phyloP scores from a whole-genome alignment of 2,797 vertebrate species.

The Momotus momota region DNA sequence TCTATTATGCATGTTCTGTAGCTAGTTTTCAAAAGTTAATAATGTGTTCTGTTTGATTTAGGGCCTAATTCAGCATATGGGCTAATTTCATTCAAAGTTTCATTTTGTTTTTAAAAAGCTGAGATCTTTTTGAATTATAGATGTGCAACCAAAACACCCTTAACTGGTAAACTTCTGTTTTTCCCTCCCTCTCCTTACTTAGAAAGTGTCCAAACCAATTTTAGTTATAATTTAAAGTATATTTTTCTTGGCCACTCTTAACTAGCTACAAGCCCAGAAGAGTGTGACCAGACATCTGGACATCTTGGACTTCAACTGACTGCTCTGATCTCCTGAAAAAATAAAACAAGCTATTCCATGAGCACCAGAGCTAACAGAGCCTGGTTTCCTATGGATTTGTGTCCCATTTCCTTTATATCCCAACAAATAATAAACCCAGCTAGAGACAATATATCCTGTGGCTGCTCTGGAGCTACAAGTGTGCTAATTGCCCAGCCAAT shows the following conservation, averaged over 20 bases:
- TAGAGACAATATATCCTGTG: slow-evolving; percentile 65
- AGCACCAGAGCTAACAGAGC: slow-evolving; percentile 58
- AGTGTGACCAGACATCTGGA: slow-evolving; percentile 73
- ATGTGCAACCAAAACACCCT: neutral
- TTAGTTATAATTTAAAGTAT: slow-evolving; percentile 53
- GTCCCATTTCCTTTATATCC: slow-evolving; percentile 65
- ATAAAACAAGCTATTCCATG: slow-evolving; percentile 54
- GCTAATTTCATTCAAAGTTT: slow-evolving; percentile 51
- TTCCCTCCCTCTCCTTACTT: slow-evolving; percentile 9
- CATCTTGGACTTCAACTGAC: slow-evolving; percentile 68
- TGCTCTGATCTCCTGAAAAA: slow-evolving; percentile 66
- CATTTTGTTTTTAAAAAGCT: slow-evolving; percentile 45
- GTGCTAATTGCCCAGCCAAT: slow-evolving; percentile 15
- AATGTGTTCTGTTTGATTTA: slow-evolving; percentile 65
- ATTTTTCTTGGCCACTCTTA: slow-evolving; percentile 66
- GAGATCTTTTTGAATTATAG: slow-evolving; percentile 34
- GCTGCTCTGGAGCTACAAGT: slow-evolving; percentile 33
- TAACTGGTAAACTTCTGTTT: slow-evolving; percentile 23
- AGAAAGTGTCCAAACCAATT: slow-evolving; percentile 12
- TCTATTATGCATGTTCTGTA: slow-evolving; percentile 34
- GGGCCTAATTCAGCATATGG: slow-evolving; percentile 40
- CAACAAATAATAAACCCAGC: slow-evolving; percentile 68
- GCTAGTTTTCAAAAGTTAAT: slow-evolving; percentile 54
- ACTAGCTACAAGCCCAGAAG: slow-evolving; percentile 51
- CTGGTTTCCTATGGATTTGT: slow-evolving; percentile 65